Conservation (phyloP, 1,140 invertebrate species). For the Eupeodes corollae region DNA sequence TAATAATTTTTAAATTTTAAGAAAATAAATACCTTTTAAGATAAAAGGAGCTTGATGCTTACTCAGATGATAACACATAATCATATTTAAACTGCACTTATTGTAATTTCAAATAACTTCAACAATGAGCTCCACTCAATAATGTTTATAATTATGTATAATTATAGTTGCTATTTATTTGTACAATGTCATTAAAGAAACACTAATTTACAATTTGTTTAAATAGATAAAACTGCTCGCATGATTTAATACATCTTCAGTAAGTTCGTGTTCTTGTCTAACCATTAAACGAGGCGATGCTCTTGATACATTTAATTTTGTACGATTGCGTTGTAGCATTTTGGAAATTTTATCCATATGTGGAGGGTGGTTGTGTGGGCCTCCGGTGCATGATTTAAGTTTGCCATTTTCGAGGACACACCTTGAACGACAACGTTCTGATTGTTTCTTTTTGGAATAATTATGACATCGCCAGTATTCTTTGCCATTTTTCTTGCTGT, state of each 20-base stretch:
- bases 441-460: constrained; percentile 31
- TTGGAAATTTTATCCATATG: constrained; percentile 37
- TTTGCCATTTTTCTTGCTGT: constrained; percentile 32
- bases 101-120: too few species aligned
- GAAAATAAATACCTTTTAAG: too few species aligned
- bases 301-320: constrained; percentile 2
- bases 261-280: background rate
- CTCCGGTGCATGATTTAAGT: constrained; percentile 26
- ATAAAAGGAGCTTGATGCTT: too few species aligned
- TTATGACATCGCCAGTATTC: constrained; percentile 37
- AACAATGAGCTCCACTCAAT: too few species aligned
- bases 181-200: too few species aligned
- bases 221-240: background rate
- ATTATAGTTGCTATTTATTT: too few species aligned
- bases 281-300: too few species aligned
- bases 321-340: constrained; percentile 28
- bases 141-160: too few species aligned
- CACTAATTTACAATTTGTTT: background rate
- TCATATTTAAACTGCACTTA: too few species aligned
- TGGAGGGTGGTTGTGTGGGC: constrained; percentile 31
- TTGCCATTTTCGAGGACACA: constrained; percentile 31
- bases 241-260: background rate
- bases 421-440: constrained; percentile 30
- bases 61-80: too few species aligned
- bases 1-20: too few species aligned